Evolutionary conservation across 1,140 invertebrate species (phyloP), one percentile per base, ranked within the genome.

Genomic region (Micrasema longulum): DNA sequence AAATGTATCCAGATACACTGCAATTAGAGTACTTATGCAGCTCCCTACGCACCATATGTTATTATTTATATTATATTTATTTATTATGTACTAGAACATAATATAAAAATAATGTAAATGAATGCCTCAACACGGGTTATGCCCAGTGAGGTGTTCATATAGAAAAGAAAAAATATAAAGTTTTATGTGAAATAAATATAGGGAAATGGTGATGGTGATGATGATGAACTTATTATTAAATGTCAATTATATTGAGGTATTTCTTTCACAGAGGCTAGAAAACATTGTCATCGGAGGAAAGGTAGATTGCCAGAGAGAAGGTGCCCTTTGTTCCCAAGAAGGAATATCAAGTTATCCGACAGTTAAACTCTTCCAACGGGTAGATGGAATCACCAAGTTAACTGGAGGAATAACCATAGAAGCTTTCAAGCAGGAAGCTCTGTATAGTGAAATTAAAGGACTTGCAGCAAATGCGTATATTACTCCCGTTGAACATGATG

Each of bases 291-390:
- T 76, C 11, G 75, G 48, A 20, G 75, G 71, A 43, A 73, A 71
- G 57, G 72, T 76, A 0, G 52, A 76, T 62, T 76, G 75, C 63
- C 71, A 73, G 63, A 73, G 41, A 41, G 71, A 73, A 3, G 75
- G 75, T 14, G 63, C 64, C 20, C 57, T 74, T 12, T 76, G 75
- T 38, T 48, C 57, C 12, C 50, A 64, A 6, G 71, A 76, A 53
- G 16, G 66, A 0, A 72, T 74, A 18, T 18, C 12, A 16, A 72
- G 72, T 12, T 76, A 76, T 50, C 75, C 75, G 11, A 71, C 75
- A 12, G 69, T 76, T 3, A 76, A 74, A 52, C 20, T 76, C n/a
- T 76, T 69, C 53, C 75, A 76, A 65, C 67, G 72, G 53, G 48
- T 72, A 14, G 63, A 76, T 22, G 75, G 72, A 14, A 35, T 69